Evolutionary conservation across 1,140 invertebrate species (phyloP).

Genomic region (Ceratosolen solmsi): DNA sequence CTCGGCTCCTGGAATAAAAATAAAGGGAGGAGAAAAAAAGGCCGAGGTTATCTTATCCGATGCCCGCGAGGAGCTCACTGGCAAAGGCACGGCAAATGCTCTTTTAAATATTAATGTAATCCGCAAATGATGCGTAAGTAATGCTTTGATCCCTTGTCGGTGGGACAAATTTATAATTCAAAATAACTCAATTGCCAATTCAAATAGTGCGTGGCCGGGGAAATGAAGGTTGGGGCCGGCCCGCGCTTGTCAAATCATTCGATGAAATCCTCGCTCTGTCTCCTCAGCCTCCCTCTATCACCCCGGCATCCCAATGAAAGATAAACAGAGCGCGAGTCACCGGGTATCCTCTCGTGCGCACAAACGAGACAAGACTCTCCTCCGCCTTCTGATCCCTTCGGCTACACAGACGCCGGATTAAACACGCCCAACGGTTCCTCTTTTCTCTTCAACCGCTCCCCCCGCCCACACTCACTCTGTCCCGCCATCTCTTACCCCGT

Average conservation of each 20-base stretch:
- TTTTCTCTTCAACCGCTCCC: slow-evolving; percentile 38
- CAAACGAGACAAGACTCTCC: slow-evolving; percentile 47
- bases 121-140: slow-evolving; percentile 36
- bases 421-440: slow-evolving; percentile 38
- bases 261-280: slow-evolving; percentile 1
- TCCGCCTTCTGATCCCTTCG: slow-evolving; percentile 41
- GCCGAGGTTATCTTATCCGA: not conserved
- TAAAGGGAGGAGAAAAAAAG: not conserved
- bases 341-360: slow-evolving; percentile 41
- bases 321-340: slow-evolving; percentile 31
- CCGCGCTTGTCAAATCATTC: slow-evolving; percentile 15
- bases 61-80: not conserved
- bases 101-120: slow-evolving; percentile 45
- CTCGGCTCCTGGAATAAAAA: not conserved
- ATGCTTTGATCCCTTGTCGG: not conserved
- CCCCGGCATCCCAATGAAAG: slow-evolving; percentile 33
- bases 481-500: no score
- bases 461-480: no score
- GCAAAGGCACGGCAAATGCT: not conserved
- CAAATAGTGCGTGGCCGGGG: not conserved
- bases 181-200: slow-evolving; percentile 41
- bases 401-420: slow-evolving; percentile 48
- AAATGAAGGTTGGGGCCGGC: not conserved
- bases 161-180: slow-evolving; percentile 44
- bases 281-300: not conserved